These are phyloP conservation scores for Daboia siamensis DNA, from an alignment of 2,113 vertebrate species.

Conservation along the genomic window DNA sequence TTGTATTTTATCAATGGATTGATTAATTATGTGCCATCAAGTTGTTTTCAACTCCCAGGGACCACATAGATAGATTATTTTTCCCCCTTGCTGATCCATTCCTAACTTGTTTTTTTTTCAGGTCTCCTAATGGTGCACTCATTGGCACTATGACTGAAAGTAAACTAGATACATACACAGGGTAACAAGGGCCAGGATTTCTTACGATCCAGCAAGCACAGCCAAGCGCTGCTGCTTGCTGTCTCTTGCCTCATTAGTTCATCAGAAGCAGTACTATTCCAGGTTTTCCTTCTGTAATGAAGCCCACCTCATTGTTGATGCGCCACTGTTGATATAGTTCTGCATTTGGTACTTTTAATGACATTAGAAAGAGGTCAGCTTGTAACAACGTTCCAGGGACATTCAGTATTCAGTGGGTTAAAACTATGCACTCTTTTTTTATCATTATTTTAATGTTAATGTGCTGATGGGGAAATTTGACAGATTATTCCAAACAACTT, in stretches of 20 bases:
- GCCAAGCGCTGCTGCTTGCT: too few relatives aligned
- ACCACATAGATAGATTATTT: not conserved
- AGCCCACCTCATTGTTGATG: not conserved
- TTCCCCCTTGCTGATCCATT: not conserved
- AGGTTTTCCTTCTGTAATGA: not conserved
- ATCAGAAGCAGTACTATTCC: not conserved
- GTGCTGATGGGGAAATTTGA: conserved; percentile 61
- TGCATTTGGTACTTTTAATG: not conserved
- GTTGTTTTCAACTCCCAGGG: not conserved
- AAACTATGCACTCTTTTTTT: conserved; percentile 34
- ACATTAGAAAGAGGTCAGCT: not conserved
- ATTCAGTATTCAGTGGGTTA: conserved; percentile 51
- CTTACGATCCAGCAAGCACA: not conserved
- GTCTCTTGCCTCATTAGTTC: not conserved
- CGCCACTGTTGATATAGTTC: not conserved
- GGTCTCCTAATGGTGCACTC: not conserved
- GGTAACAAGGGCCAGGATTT: not conserved
- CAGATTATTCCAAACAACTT: conserved; percentile 67
- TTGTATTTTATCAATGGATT: not conserved
- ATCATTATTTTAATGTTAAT: conserved; percentile 9
- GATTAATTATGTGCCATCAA: not conserved
- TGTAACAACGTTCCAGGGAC: conserved; percentile 46
- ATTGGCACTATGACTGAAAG: not conserved
- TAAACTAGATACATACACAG: not conserved
- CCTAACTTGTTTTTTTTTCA: not conserved